Conservation (phyloP, 2,113 vertebrate species). For the Hippocampus guttulatus region DNA sequence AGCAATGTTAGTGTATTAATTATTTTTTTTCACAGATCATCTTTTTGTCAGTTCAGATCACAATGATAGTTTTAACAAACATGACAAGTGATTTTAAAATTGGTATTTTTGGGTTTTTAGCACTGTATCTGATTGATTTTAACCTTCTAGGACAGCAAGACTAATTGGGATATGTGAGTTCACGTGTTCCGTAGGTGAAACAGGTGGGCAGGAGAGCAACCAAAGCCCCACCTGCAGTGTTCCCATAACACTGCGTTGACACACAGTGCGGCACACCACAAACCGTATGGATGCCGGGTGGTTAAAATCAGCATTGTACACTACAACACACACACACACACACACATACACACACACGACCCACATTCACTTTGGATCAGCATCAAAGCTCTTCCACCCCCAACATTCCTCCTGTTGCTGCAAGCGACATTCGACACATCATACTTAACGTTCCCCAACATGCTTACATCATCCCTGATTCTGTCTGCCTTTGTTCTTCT, state of each 20-base stretch:
- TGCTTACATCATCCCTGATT: constrained; percentile 18
- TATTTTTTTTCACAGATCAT: no score
- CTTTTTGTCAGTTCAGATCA: no score
- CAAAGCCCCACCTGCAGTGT: constrained; percentile 10
- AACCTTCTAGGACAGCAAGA: background rate
- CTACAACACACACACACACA: constrained; percentile 9
- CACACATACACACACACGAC: background rate
- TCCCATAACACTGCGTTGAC: constrained; percentile 17
- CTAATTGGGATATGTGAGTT: background rate
- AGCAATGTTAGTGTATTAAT: no score
- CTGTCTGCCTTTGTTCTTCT: background rate
- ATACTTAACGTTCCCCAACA: constrained; percentile 24
- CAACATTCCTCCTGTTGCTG: constrained; percentile 32
- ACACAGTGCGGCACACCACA: background rate
- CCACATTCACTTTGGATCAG: constrained; percentile 51
- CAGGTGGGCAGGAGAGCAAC: background rate
- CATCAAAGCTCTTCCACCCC: constrained; percentile 50
- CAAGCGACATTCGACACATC: constrained; percentile 22
- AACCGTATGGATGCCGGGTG: constrained; percentile 4
- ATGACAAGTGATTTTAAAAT: no score
- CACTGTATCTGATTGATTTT: no score
- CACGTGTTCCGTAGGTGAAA: background rate
- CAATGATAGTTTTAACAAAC: no score
- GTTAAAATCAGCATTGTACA: constrained; percentile 18
- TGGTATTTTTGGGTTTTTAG: no score